phyloP scores from a whole-genome alignment of 2,113 vertebrate species.

The Prunella fulvescens region DNA sequence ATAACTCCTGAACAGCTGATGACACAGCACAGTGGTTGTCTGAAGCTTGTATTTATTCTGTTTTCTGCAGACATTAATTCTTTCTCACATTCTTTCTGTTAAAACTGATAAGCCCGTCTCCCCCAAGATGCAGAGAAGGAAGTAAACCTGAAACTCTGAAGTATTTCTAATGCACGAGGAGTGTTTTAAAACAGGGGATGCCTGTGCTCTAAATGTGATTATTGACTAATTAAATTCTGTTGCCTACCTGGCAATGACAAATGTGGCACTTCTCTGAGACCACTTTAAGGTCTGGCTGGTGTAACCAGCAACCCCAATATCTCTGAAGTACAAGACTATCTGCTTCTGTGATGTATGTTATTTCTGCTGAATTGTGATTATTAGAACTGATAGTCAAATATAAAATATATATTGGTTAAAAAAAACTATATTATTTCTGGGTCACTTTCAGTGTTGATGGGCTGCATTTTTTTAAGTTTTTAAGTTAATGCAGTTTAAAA shows the following conservation, averaged over 20 bases:
- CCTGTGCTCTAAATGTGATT: not conserved
- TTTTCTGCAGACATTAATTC: not conserved
- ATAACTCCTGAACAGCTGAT: not conserved
- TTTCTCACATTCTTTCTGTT: not conserved
- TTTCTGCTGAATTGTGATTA: not conserved
- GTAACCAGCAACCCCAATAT: not conserved
- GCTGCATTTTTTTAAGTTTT: slow-evolving; percentile 62
- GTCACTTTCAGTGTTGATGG: slow-evolving; percentile 2
- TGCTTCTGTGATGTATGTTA: not conserved
- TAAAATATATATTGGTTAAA: slow-evolving; percentile 42
- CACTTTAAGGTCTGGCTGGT: not conserved
- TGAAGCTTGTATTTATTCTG: not conserved
- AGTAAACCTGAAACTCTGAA: not conserved
- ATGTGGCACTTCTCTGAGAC: not conserved
- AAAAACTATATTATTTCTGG: slow-evolving; percentile 49
- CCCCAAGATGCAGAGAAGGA: not conserved
- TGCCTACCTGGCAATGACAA: not conserved
- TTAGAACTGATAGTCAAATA: not conserved
- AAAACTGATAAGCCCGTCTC: accelerated
- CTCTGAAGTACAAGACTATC: not conserved
- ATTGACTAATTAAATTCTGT: not conserved
- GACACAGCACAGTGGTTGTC: not conserved
- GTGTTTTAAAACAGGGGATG: not conserved
- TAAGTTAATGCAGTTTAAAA: slow-evolving; percentile 69
- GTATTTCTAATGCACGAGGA: not conserved